These are phyloP conservation scores for Clepsis dumicolana DNA, from an alignment of 2,888 invertebrate genomes.

Conservation along the genomic window DNA sequence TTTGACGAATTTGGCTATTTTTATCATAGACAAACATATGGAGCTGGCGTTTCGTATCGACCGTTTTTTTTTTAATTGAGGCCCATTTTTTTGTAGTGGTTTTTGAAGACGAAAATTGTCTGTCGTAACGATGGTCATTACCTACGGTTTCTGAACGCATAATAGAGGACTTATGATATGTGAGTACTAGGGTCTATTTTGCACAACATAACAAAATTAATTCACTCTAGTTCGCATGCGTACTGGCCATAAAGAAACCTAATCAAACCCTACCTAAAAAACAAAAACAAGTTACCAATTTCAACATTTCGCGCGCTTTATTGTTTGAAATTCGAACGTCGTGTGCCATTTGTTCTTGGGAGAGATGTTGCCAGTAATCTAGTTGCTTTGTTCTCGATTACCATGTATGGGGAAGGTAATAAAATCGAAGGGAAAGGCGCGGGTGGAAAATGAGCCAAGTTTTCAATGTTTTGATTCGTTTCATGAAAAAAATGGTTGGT, in stretches of 20 bases:
- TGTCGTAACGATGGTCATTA: too few species aligned
- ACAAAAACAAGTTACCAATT: slow-evolving; percentile 46
- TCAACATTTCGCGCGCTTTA: slow-evolving; percentile 51
- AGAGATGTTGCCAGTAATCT: slow-evolving; percentile 50
- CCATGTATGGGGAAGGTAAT: slow-evolving; percentile 44
- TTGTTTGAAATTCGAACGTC: slow-evolving; percentile 55
- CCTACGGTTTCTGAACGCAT: too few species aligned
- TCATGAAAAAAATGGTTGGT: too few species aligned
- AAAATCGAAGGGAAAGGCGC: slow-evolving; percentile 17
- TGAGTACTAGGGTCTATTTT: too few species aligned
- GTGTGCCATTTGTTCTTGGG: slow-evolving; percentile 57
- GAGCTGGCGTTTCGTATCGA: too few species aligned
- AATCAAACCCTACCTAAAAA: slow-evolving; percentile 35
- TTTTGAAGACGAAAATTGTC: too few species aligned
- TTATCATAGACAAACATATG: too few species aligned
- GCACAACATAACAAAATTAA: neutral
- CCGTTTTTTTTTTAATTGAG: too few species aligned
- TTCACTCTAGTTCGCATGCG: slow-evolving; percentile 12
- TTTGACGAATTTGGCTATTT: too few species aligned
- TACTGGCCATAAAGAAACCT: slow-evolving; percentile 21
- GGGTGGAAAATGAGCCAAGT: slow-evolving; percentile 19
- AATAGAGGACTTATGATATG: too few species aligned
- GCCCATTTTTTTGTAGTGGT: too few species aligned
- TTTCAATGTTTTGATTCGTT: neutral
- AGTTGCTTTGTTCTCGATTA: slow-evolving; percentile 48